Evolutionary conservation across 2,113 vertebrate genomes (phyloP).

Genomic region (Elaphurus davidianus): DNA sequence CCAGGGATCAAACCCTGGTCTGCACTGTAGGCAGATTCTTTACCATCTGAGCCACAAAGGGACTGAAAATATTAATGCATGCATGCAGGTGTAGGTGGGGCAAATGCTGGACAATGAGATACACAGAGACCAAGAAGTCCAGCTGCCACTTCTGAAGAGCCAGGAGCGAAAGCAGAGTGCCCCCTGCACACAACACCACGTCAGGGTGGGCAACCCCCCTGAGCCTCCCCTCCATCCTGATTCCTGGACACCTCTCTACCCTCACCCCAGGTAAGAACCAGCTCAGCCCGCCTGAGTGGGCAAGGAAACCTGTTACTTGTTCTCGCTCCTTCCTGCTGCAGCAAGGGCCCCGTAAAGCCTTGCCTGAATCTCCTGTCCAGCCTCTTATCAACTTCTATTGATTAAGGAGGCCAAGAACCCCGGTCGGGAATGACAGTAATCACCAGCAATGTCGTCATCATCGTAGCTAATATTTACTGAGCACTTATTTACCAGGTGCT

Average conservation of each 20-base stretch:
- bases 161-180: not conserved
- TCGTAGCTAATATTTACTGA: not conserved
- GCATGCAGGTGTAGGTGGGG: rapidly evolving
- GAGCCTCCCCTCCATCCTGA: rapidly evolving
- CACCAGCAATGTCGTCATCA: not conserved
- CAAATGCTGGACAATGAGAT: not conserved
- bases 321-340: not conserved
- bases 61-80: not conserved
- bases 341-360: not conserved
- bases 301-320: rapidly evolving
- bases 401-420: not conserved
- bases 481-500: no score
- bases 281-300: not conserved
- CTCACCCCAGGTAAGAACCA: not conserved
- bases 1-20: not conserved
- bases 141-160: not conserved
- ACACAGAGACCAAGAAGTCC: not conserved
- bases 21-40: not conserved
- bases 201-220: not conserved
- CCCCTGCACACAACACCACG: rapidly evolving
- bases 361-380: not conserved
- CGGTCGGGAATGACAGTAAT: rapidly evolving
- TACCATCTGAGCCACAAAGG: not conserved
- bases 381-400: not conserved
- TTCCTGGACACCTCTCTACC: not conserved